Evolutionary conservation across 2,888 invertebrate genomes (phyloP).

Genomic region (Rhagophthalmus giganteus): DNA sequence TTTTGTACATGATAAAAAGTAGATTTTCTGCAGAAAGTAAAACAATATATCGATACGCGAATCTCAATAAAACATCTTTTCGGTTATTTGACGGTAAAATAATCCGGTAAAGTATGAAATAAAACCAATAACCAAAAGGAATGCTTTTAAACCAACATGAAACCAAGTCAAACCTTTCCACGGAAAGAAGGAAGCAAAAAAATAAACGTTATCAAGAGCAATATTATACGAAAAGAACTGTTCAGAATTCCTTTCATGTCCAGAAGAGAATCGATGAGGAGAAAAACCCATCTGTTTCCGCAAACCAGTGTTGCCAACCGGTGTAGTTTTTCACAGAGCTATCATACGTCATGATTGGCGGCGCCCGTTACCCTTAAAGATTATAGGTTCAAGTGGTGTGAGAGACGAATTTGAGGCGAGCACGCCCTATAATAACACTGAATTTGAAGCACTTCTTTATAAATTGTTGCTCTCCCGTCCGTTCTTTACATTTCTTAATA

Average conservation of each 20-base stretch:
- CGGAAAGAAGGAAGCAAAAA: slow-evolving; percentile 35
- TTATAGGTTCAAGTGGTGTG: slow-evolving; percentile 22
- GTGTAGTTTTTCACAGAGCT: slow-evolving; percentile 31
- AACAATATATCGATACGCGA: slow-evolving; percentile 9
- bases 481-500: slow-evolving; percentile 6
- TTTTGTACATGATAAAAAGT: slow-evolving; percentile 2
- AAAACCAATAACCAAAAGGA: slow-evolving; percentile 31
- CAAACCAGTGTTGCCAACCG: slow-evolving; percentile 31
- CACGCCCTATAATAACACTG: slow-evolving; percentile 22
- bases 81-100: slow-evolving; percentile 16
- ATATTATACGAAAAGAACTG: slow-evolving; percentile 43
- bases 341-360: slow-evolving; percentile 30
- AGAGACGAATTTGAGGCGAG: slow-evolving; percentile 19
- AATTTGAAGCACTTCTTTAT: slow-evolving; percentile 14
- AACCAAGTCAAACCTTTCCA: slow-evolving; percentile 28
- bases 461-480: slow-evolving; percentile 6
- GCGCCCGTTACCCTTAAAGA: slow-evolving; percentile 23
- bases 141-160: slow-evolving; percentile 27
- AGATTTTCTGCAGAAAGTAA: not conserved
- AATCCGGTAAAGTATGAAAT: slow-evolving; percentile 26
- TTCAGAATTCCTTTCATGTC: slow-evolving; percentile 46
- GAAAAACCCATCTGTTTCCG: slow-evolving; percentile 41
- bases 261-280: slow-evolving; percentile 41
- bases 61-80: slow-evolving; percentile 21
- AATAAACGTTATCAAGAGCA: slow-evolving; percentile 44